Evolutionary conservation across 2,888 invertebrate genomes (phyloP).

Genomic region (Lathronympha strigana): DNA sequence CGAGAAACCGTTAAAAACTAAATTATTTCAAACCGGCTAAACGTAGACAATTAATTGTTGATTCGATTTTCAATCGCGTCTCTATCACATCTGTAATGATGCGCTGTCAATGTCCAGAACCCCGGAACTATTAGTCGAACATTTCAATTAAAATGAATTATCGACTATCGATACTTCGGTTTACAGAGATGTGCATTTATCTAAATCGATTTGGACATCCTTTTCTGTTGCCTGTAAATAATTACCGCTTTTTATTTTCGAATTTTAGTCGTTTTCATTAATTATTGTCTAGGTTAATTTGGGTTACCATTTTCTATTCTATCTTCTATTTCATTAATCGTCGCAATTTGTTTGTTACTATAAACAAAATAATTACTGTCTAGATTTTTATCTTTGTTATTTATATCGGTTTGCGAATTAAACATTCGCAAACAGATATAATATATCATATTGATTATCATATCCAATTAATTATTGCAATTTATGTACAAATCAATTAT

Average conservation of each 20-base stretch:
- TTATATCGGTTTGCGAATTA: not conserved
- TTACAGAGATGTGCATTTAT: constrained; percentile 47
- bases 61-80: constrained; percentile 55
- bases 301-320: not conserved
- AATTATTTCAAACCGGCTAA: constrained; percentile 43
- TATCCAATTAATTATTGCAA: constrained; percentile 10
- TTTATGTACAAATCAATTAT: constrained; percentile 37
- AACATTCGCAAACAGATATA: too few species aligned
- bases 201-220: constrained; percentile 44
- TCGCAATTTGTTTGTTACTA: constrained; percentile 3
- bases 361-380: not conserved
- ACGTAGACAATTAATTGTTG: constrained; percentile 60
- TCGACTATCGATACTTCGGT: constrained; percentile 63
- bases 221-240: constrained; percentile 30
- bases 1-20: constrained; percentile 28
- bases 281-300: constrained; percentile 21
- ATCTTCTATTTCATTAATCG: not conserved
- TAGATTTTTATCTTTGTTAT: constrained; percentile 1
- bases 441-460: not conserved
- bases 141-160: constrained; percentile 80
- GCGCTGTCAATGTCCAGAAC: constrained; percentile 73
- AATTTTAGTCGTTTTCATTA: constrained; percentile 6
- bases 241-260: constrained; percentile 9
- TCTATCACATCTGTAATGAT: constrained; percentile 70
- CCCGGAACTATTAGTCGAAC: constrained; percentile 70